Evolutionary conservation across 2,888 invertebrate species (phyloP).

Genomic region (Anarsia innoxiella): DNA sequence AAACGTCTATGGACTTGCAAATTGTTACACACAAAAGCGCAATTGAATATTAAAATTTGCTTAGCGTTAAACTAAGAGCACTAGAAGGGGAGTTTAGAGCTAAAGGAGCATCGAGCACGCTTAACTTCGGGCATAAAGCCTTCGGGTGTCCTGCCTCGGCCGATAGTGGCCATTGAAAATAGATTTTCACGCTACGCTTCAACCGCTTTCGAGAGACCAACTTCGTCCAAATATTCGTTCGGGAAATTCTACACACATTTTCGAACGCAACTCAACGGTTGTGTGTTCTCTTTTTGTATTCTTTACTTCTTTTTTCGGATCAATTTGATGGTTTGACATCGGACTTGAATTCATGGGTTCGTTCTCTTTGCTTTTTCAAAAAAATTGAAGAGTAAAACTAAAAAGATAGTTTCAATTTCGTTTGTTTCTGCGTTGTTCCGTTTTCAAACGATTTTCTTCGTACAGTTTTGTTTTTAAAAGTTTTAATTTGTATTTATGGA

Average conservation of each 20-base stretch:
- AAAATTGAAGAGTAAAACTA: neutral
- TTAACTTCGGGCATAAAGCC: conserved; percentile 65
- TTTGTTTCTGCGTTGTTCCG: too few species aligned
- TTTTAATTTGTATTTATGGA: conserved; percentile 9
- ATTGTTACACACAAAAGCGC: conserved; percentile 36
- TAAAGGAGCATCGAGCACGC: conserved; percentile 53
- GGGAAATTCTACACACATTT: conserved; percentile 26
- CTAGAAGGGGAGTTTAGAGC: conserved; percentile 49
- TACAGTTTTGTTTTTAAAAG: conserved; percentile 8
- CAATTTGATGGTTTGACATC: conserved; percentile 1
- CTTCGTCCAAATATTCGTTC: conserved; percentile 57
- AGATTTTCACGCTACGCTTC: conserved; percentile 70
- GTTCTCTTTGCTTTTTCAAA: too few species aligned
- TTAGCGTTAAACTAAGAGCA: conserved; percentile 57
- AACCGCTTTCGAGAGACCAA: conserved; percentile 50
- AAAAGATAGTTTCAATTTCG: too few species aligned
- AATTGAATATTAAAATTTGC: conserved; percentile 74
- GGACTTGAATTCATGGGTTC: too few species aligned
- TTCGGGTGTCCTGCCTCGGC: conserved; percentile 59
- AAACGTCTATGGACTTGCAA: conserved; percentile 8
- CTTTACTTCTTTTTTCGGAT: conserved; percentile 6
- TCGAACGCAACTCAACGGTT: conserved; percentile 14
- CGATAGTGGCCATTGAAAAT: conserved; percentile 74
- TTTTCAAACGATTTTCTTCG: conserved; percentile 5
- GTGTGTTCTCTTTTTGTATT: conserved; percentile 6